Percentiles rank a stretch among this genome's conserved stretches.
Conservation (phyloP, 2,113 vertebrate species). For the Chloebia gouldiae region DNA sequence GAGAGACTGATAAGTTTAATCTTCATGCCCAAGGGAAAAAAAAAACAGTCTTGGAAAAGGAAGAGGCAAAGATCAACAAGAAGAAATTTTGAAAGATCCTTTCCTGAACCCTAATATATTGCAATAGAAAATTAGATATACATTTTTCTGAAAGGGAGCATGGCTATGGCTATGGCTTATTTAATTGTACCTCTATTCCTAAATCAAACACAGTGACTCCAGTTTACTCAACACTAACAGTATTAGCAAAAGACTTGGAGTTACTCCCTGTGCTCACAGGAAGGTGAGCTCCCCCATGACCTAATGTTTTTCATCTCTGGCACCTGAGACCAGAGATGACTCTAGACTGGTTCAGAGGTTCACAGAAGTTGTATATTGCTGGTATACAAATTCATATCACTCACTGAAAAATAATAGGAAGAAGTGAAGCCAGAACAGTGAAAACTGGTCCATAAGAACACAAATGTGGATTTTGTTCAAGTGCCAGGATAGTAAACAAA, state of each 20-base stretch:
- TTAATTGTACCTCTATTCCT: background rate
- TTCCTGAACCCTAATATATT: background rate
- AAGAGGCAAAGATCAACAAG: background rate
- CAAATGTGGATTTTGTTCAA: background rate
- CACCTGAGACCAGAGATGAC: background rate
- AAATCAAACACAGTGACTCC: background rate
- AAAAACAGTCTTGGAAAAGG: background rate
- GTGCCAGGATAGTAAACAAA: background rate
- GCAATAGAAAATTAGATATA: background rate
- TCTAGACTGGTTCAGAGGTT: background rate
- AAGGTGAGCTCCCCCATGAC: background rate
- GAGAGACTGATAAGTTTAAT: background rate
- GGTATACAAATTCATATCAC: background rate
- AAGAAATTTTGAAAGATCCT: background rate
- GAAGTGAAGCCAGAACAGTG: background rate
- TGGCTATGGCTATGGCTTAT: background rate
- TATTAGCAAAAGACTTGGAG: background rate
- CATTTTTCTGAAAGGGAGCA: background rate
- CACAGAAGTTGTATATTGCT: rapidly evolving
- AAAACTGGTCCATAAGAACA: background rate
- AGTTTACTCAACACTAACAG: background rate
- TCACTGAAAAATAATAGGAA: background rate
- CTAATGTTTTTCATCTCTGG: background rate
- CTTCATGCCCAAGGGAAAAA: background rate
- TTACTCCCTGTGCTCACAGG: background rate